Conservation (phyloP, 2,113 vertebrate genomes). For the Ceyx margarethae region DNA sequence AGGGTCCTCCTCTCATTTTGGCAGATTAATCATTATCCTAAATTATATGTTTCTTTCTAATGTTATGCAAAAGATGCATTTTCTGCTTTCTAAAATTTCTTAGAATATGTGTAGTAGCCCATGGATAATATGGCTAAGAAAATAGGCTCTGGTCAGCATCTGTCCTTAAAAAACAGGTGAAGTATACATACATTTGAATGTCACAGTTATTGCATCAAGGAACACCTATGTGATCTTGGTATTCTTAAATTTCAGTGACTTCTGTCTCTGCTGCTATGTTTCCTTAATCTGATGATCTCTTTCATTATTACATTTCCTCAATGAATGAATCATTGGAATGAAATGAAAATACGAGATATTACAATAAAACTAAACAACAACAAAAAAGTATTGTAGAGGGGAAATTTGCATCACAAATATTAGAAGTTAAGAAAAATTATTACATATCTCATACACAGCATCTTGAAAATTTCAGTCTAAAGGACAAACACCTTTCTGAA, state of each 20-base stretch:
- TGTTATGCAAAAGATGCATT: not conserved
- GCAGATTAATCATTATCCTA: conserved; percentile 45
- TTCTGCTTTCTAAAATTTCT: not conserved
- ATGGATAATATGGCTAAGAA: not conserved
- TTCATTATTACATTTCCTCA: not conserved
- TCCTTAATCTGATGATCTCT: not conserved
- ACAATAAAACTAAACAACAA: not conserved
- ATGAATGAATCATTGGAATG: not conserved
- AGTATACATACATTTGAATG: not conserved
- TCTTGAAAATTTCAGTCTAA: conserved; percentile 28
- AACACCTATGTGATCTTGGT: not conserved
- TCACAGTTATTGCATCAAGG: not conserved
- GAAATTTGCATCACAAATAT: not conserved
- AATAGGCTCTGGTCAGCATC: not conserved
- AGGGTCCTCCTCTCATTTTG: conserved; percentile 53
- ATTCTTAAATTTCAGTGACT: not conserved
- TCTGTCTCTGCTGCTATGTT: not conserved
- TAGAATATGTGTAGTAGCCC: not conserved
- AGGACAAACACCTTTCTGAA: conserved; percentile 3
- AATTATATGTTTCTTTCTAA: not conserved
- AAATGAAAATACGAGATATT: not conserved
- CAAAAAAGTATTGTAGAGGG: not conserved
- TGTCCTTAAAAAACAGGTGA: not conserved
- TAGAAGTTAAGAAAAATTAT: not conserved
- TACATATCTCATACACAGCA: not conserved